phyloP scores from a whole-genome alignment of 2,888 invertebrate genomes.

The Arctia plantaginis region DNA sequence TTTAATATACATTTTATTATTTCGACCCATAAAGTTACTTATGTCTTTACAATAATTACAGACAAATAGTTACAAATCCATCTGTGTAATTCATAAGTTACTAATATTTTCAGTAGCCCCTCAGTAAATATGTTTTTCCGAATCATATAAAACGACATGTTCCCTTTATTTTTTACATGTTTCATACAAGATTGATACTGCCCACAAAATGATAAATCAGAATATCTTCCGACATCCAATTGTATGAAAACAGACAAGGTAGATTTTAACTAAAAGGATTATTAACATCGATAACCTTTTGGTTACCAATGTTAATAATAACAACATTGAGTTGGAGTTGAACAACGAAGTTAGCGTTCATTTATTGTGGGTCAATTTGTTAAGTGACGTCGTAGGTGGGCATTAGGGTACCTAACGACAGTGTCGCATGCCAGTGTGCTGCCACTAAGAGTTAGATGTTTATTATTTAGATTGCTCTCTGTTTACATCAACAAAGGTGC shows the following conservation, averaged over 20 bases:
- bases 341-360: constrained; percentile 42
- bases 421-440: constrained; percentile 70
- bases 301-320: constrained; percentile 37
- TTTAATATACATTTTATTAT: constrained; percentile 6
- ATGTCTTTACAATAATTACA: not conserved
- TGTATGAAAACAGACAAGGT: not conserved
- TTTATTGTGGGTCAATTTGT: constrained; percentile 75
- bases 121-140: not conserved
- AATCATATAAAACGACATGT: not conserved
- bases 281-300: too few relatives aligned
- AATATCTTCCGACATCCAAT: not conserved
- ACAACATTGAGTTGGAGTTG: constrained; percentile 32
- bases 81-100: not conserved
- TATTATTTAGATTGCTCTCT: constrained; percentile 61
- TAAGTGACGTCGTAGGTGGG: constrained; percentile 74
- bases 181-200: not conserved
- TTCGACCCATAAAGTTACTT: not conserved
- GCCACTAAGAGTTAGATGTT: constrained; percentile 61
- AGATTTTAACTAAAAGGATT: constrained; percentile 31
- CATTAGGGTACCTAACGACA: constrained; percentile 75
- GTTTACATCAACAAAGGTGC: constrained; percentile 31
- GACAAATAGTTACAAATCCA: not conserved
- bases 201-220: not conserved
- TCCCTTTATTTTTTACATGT: too few relatives aligned
- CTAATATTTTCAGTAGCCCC: not conserved